Evolutionary conservation across 2,888 invertebrate genomes (phyloP), one percentile per base, ranked within the genome.

Genomic region (Trimorus sp.): DNA sequence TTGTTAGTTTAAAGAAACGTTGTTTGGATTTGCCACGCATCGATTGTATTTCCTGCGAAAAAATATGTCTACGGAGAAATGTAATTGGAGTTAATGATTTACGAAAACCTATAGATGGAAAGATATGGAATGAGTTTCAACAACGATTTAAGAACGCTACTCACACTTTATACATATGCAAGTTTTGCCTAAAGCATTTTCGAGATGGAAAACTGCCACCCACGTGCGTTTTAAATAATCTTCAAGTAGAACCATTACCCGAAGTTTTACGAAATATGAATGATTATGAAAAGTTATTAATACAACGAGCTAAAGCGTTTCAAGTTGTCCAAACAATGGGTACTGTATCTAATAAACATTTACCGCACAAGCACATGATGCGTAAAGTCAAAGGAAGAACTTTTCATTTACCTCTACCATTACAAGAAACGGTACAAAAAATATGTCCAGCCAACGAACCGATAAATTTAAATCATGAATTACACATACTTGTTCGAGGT

Each of bases 231-330:
- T 60, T 87, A 36, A 88, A 89, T 78, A 75, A 85, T 37, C 63
- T 89, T 8, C 45, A 40, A 16, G 79, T 84, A 26, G 42, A 69
- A 12, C n/a, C 40, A 53, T 12, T 26, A 14, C 66, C 66, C 1
- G 40, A 65, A 6, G 38, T 37, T 38, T 48, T 65, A n/a, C n/a
- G n/a, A n/a, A n/a, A n/a, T n/a, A n/a, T n/a, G n/a, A n/a, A n/a
- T n/a, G n/a, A n/a, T n/a, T n/a, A n/a, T n/a, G n/a, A n/a, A n/a
- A n/a, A n/a, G n/a, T n/a, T n/a, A n/a, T n/a, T n/a, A n/a, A n/a
- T 88, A 59, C 87, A 88, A 81, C 66, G 86, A 78, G 88, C 89
- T 16, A 90, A 89, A 85, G 88, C 90, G 5, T 90, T 89, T 83
- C 90, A 90, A 84, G 87, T 87, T 3, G 84, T 90, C n/a, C 58